phyloP scores from a whole-genome alignment of 2,113 vertebrate genomes.

The Sitta europaea region DNA sequence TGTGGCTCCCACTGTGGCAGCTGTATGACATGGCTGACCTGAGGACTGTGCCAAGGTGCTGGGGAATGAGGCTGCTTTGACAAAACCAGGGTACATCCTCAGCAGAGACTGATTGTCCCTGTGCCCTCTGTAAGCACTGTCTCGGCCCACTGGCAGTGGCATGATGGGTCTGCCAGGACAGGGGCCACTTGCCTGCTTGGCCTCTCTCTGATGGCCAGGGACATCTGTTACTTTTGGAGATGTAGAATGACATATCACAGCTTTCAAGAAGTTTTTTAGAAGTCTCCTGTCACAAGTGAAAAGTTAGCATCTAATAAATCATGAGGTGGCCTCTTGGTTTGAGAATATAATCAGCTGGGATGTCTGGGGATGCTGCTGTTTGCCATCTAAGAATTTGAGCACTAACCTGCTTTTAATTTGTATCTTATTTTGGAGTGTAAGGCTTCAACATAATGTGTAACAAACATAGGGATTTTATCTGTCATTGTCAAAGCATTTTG shows the following conservation, averaged over 20 bases:
- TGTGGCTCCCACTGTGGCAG: neutral
- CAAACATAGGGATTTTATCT: neutral
- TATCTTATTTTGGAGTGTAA: neutral
- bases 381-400: neutral
- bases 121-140: neutral
- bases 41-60: neutral
- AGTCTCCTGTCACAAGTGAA: neutral
- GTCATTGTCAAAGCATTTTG: neutral
- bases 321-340: neutral
- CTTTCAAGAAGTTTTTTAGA: neutral
- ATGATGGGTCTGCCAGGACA: neutral
- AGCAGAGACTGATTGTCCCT: neutral
- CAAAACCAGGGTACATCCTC: neutral
- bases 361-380: neutral
- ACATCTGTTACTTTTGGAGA: neutral
- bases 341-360: neutral
- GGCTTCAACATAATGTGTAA: neutral
- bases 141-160: accelerated
- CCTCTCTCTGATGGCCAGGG: neutral
- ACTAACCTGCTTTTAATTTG: neutral
- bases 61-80: neutral
- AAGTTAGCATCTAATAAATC: neutral
- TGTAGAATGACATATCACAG: neutral
- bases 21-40: neutral
- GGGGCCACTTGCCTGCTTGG: accelerated